phyloP scores from a whole-genome alignment of 2,888 invertebrate species.

The Tetanocera ferruginea region DNA sequence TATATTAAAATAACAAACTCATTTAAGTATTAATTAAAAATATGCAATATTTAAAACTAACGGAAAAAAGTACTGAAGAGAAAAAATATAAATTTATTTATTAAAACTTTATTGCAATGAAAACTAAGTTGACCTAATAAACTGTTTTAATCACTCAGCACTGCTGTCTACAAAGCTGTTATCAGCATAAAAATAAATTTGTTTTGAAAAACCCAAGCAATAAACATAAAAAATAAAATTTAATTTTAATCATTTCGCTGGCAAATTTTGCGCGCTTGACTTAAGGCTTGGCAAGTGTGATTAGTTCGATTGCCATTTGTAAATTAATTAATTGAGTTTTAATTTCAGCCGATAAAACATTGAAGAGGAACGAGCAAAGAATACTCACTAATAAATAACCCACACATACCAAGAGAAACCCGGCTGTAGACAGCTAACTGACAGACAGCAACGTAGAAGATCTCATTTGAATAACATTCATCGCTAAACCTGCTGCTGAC shows the following conservation, averaged over 20 bases:
- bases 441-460: not conserved
- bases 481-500: slow-evolving; percentile 11
- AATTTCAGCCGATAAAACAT: slow-evolving; percentile 58
- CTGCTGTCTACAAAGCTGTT: slow-evolving; percentile 52
- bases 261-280: not conserved
- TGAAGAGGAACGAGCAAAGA: slow-evolving; percentile 25
- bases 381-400: not conserved
- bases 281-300: slow-evolving; percentile 1
- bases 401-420: not conserved
- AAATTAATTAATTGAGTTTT: slow-evolving; percentile 69
- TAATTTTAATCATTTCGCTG: not conserved
- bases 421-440: not conserved
- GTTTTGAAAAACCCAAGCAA: slow-evolving; percentile 41
- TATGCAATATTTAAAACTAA: too few species aligned
- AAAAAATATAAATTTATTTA: too few species aligned
- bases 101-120: too few species aligned
- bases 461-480: not conserved
- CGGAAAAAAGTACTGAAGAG: too few species aligned
- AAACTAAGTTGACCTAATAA: slow-evolving; percentile 11
- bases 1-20: too few species aligned
- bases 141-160: slow-evolving; percentile 44
- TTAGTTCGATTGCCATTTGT: slow-evolving; percentile 62
- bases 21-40: too few species aligned
- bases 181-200: slow-evolving; percentile 49
- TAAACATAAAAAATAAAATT: not conserved